Evolutionary conservation across 2,113 vertebrate genomes (phyloP).

Genomic region (Murina feae): DNA sequence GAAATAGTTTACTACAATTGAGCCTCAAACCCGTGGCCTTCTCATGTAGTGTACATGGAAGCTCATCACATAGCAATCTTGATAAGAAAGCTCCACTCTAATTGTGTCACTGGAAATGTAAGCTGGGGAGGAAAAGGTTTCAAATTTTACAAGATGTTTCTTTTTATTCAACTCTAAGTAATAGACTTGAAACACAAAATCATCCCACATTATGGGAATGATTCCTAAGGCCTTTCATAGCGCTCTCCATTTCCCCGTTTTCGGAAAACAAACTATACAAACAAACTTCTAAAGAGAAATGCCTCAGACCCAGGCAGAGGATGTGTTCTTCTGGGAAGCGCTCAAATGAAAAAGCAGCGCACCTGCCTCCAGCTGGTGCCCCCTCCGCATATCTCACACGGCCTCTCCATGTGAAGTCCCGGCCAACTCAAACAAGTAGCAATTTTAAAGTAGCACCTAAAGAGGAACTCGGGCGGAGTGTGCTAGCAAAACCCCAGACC

Average conservation of each 20-base stretch:
- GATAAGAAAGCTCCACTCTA: neutral
- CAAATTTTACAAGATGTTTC: slow-evolving; percentile 41
- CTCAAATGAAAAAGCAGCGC: slow-evolving; percentile 70
- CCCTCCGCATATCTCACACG: slow-evolving; percentile 71
- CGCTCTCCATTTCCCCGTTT: neutral
- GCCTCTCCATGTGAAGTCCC: slow-evolving; percentile 79
- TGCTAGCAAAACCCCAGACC: slow-evolving; percentile 81
- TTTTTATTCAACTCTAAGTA: slow-evolving; percentile 46
- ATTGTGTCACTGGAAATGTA: neutral
- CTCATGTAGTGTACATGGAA: neutral
- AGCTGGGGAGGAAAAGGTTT: neutral
- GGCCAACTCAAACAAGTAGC: slow-evolving; percentile 88
- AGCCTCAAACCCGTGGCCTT: neutral
- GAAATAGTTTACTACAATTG: neutral
- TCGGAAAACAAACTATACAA: slow-evolving; percentile 73
- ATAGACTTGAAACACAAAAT: slow-evolving; percentile 14
- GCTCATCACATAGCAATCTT: neutral
- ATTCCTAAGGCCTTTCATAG: slow-evolving; percentile 60
- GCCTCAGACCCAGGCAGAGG: slow-evolving; percentile 63
- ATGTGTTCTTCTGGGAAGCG: slow-evolving; percentile 61
- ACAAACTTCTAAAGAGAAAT: slow-evolving; percentile 67
- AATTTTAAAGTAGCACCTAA: slow-evolving; percentile 82
- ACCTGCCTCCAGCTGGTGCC: slow-evolving; percentile 79
- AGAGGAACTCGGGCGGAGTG: slow-evolving; percentile 70
- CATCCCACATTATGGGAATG: slow-evolving; percentile 70